These are phyloP conservation scores for Spialia ferax DNA, from an alignment of 2,888 invertebrate genomes.

Conservation along the genomic window DNA sequence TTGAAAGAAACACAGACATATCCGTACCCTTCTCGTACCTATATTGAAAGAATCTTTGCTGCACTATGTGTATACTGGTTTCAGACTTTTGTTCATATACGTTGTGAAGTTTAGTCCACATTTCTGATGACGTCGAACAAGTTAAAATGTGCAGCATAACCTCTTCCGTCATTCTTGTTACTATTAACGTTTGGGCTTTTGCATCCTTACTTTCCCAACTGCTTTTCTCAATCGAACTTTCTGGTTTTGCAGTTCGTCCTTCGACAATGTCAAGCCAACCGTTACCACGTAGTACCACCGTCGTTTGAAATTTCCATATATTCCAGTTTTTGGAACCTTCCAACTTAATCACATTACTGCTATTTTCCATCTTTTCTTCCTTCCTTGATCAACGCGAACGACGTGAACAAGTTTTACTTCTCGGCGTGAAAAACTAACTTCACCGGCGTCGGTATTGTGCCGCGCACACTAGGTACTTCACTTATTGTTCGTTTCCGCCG, in stretches of 20 bases:
- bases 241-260: slow-evolving; percentile 44
- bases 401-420: slow-evolving; percentile 14
- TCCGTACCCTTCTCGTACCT: slow-evolving; percentile 48
- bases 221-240: slow-evolving; percentile 25
- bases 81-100: slow-evolving; percentile 58
- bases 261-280: slow-evolving; percentile 46
- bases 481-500: background rate
- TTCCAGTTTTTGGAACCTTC: slow-evolving; percentile 52
- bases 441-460: no score
- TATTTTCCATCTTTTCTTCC: slow-evolving; percentile 11
- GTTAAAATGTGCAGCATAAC: slow-evolving; percentile 52
- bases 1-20: slow-evolving; percentile 52
- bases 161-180: slow-evolving; percentile 51
- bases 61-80: slow-evolving; percentile 55
- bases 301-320: slow-evolving; percentile 52
- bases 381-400: slow-evolving; percentile 15
- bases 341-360: slow-evolving; percentile 44
- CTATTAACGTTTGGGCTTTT: slow-evolving; percentile 50
- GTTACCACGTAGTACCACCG: slow-evolving; percentile 46
- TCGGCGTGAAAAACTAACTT: background rate
- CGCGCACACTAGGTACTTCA: no score
- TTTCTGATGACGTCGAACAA: slow-evolving; percentile 50
- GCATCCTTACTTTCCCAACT: slow-evolving; percentile 49
- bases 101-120: slow-evolving; percentile 49
- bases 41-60: slow-evolving; percentile 55